A percentile compares a stretch with the other conserved stretches of the same genome.
Conservation (phyloP, 2,113 vertebrate species). For the Bagarius yarrelli region DNA sequence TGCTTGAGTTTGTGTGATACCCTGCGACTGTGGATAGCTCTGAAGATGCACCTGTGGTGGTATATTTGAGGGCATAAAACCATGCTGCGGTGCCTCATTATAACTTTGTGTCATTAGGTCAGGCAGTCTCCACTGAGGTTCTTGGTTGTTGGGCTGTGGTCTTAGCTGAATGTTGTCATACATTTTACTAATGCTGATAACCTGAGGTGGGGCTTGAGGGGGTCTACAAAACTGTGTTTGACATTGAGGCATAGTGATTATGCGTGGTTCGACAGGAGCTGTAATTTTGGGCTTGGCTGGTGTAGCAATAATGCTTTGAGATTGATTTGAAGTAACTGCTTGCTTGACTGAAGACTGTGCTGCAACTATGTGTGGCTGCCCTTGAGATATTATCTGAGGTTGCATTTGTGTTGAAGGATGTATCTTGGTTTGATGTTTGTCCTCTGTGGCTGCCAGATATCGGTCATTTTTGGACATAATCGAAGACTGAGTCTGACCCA, state of each 20-base stretch:
- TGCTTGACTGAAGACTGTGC: slow-evolving; percentile 11
- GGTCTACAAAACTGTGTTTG: slow-evolving; percentile 30
- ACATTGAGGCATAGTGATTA: slow-evolving; percentile 46
- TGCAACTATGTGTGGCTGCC: slow-evolving; percentile 33
- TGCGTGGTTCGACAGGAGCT: slow-evolving; percentile 44
- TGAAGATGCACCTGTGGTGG: slow-evolving; percentile 18
- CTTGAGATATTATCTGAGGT: slow-evolving; percentile 22
- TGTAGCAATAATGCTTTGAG: not conserved
- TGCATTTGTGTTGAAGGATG: slow-evolving; percentile 10
- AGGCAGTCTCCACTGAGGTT: slow-evolving; percentile 30
- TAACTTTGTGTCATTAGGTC: slow-evolving; percentile 20
- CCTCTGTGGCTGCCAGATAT: slow-evolving; percentile 27
- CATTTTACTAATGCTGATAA: slow-evolving; percentile 26
- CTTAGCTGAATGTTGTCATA: slow-evolving; percentile 27
- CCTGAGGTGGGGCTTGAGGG: slow-evolving; percentile 26
- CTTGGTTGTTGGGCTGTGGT: slow-evolving; percentile 34
- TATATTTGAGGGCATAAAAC: slow-evolving; percentile 15
- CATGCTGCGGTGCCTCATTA: slow-evolving; percentile 15
- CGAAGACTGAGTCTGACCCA: slow-evolving; percentile 22
- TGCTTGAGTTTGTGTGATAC: slow-evolving; percentile 21
- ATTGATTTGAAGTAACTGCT: not conserved
- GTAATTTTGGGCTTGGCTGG: slow-evolving; percentile 28
- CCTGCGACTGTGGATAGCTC: slow-evolving; percentile 21
- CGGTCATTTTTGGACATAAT: slow-evolving; percentile 35
- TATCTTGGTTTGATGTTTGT: slow-evolving; percentile 31